Conservation (phyloP, 2,888 invertebrate species). For the Laothoe populi region DNA sequence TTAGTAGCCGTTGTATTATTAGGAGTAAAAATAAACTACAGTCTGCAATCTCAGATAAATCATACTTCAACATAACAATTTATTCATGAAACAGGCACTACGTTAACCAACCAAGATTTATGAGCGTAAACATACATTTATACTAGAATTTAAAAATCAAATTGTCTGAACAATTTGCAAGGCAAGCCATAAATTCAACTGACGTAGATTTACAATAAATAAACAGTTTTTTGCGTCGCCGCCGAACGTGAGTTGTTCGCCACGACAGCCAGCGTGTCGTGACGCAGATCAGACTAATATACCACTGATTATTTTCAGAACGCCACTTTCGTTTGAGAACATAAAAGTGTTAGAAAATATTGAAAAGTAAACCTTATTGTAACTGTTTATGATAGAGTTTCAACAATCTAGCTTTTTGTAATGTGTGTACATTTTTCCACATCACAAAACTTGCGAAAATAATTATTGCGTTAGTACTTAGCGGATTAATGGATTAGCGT, state of each 20-base stretch:
- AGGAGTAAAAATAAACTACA: no score
- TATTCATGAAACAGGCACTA: no score
- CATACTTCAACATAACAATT: not conserved
- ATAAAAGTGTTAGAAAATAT: slow-evolving; percentile 13
- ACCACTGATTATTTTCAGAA: slow-evolving; percentile 45
- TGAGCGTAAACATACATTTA: not conserved
- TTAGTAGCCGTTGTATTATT: no score
- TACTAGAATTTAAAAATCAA: not conserved
- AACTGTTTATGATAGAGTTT: not conserved
- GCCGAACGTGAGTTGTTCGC: slow-evolving; percentile 25
- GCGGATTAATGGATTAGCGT: slow-evolving; percentile 24
- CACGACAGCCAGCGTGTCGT: slow-evolving; percentile 48
- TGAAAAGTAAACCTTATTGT: slow-evolving; percentile 2
- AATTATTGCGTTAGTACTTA: slow-evolving; percentile 11
- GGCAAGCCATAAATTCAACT: not conserved
- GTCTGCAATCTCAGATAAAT: no score
- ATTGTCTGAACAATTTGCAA: not conserved
- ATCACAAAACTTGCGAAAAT: slow-evolving; percentile 22
- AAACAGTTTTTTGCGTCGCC: slow-evolving; percentile 15
- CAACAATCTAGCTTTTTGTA: not conserved
- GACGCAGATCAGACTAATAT: slow-evolving; percentile 46
- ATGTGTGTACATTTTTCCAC: slow-evolving; percentile 14
- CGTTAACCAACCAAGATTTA: not conserved
- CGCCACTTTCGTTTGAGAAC: slow-evolving; percentile 37
- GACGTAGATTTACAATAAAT: slow-evolving; percentile 8